A percentile compares a stretch with the other conserved stretches of the same genome.
Conservation (phyloP, 2,888 invertebrate genomes). For the Acronicta psi region DNA sequence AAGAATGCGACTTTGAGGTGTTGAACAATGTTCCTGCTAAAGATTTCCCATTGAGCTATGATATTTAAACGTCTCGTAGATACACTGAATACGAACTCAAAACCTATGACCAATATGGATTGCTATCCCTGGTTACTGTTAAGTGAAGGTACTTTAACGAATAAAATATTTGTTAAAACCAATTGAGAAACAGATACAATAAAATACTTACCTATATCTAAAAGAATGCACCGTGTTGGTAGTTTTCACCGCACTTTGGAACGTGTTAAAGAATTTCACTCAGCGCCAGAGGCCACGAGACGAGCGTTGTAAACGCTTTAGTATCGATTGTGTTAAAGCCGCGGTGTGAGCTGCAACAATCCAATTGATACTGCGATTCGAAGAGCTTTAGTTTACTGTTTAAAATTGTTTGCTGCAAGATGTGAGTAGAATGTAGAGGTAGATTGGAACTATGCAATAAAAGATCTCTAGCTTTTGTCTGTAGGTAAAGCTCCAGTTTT, state of each 20-base stretch:
- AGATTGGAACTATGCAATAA: constrained; percentile 2
- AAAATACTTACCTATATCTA: neutral
- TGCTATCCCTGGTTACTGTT: too few species aligned
- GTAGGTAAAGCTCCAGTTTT: too few species aligned
- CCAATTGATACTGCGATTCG: constrained; percentile 29
- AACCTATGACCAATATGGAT: too few species aligned
- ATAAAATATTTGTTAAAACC: too few species aligned
- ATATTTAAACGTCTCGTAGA: too few species aligned
- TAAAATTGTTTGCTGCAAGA: neutral
- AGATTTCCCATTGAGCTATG: too few species aligned
- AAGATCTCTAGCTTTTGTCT: too few species aligned
- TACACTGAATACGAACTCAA: too few species aligned
- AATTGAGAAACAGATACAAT: constrained; percentile 6
- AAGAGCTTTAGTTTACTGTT: constrained; percentile 28
- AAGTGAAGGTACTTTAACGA: too few species aligned
- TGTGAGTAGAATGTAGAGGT: neutral
- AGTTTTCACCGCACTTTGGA: constrained; percentile 3
- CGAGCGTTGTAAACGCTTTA: constrained; percentile 29
- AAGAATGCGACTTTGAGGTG: too few species aligned
- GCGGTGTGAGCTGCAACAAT: constrained; percentile 29
- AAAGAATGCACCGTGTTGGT: constrained; percentile 1
- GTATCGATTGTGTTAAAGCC: constrained; percentile 35
- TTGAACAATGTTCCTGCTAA: too few species aligned
- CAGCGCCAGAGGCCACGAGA: constrained; percentile 8
- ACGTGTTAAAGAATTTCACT: constrained; percentile 40